These are phyloP conservation scores for Marcusenius ussheri DNA, from an alignment of 2,113 vertebrate species.

Conservation along the genomic window DNA sequence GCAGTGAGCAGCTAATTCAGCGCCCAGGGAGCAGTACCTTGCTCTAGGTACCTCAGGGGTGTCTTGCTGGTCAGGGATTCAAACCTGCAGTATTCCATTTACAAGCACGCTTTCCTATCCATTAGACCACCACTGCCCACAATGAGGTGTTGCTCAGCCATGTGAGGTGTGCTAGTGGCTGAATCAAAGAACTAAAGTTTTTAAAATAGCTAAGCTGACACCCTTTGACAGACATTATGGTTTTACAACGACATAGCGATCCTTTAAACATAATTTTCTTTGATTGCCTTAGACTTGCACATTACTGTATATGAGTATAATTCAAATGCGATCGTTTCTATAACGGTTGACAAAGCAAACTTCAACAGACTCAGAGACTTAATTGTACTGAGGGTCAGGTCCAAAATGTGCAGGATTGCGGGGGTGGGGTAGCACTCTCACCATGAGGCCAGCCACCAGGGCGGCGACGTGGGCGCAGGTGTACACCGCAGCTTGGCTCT, in stretches of 20 bases:
- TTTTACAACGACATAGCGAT: not conserved
- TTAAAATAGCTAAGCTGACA: not conserved
- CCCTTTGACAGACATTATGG: not conserved
- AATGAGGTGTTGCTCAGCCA: not conserved
- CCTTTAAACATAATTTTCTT: not conserved
- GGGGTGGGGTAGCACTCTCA: conserved; percentile 40
- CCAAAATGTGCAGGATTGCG: not conserved
- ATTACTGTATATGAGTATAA: not conserved
- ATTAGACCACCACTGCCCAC: too few species aligned
- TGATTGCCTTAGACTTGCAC: not conserved
- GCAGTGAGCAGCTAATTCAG: too few species aligned
- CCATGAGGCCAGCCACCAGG: conserved; percentile 65
- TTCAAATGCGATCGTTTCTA: not conserved
- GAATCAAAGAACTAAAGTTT: not conserved
- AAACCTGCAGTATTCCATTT: too few species aligned
- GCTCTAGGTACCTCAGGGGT: too few species aligned
- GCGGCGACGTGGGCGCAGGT: conserved; percentile 66
- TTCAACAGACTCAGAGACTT: not conserved
- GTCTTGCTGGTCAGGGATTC: too few species aligned
- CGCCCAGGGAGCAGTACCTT: too few species aligned
- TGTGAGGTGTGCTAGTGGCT: not conserved
- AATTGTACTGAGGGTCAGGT: not conserved
- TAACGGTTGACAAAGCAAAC: not conserved
- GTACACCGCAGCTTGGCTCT: conserved; percentile 64
- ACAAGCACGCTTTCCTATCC: accelerated